phyloP scores from a whole-genome alignment of 2,113 vertebrate species.

The Procavia capensis region DNA sequence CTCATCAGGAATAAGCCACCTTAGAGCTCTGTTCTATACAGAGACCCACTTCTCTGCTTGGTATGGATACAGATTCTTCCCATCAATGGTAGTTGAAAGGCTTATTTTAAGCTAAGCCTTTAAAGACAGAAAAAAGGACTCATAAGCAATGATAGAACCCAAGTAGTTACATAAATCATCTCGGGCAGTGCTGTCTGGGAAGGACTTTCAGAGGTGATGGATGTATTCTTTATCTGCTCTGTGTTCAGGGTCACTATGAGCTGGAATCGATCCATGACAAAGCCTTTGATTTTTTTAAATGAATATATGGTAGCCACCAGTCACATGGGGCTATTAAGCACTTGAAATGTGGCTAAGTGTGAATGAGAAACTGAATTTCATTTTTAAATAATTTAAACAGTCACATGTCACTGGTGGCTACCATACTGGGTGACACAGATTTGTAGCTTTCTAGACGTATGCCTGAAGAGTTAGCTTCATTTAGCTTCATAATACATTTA shows the following conservation, averaged over 20 bases:
- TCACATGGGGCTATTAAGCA: neutral
- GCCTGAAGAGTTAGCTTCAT: too few relatives aligned
- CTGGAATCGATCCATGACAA: too few relatives aligned
- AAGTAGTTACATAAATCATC: neutral
- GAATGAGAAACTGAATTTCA: neutral
- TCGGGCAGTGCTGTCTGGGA: accelerated
- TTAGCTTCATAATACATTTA: neutral
- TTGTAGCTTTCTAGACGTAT: neutral
- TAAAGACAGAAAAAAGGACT: neutral
- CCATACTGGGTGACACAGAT: neutral
- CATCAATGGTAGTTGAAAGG: neutral
- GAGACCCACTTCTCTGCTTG: neutral
- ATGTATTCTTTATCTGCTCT: neutral
- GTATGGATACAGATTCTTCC: neutral
- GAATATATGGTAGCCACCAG: too few relatives aligned
- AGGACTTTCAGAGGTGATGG: neutral
- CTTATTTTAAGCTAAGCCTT: constrained; percentile 1
- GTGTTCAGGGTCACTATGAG: too few relatives aligned
- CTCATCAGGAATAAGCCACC: accelerated
- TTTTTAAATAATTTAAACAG: neutral
- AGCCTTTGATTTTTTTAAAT: too few relatives aligned
- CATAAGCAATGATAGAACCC: neutral
- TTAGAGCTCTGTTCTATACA: neutral
- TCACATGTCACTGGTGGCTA: neutral
- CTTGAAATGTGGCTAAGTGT: neutral